Percentiles rank a stretch among this genome's conserved stretches.
phyloP scores from a whole-genome alignment of 2,113 vertebrate genomes.

The Brachyistius frenatus region DNA sequence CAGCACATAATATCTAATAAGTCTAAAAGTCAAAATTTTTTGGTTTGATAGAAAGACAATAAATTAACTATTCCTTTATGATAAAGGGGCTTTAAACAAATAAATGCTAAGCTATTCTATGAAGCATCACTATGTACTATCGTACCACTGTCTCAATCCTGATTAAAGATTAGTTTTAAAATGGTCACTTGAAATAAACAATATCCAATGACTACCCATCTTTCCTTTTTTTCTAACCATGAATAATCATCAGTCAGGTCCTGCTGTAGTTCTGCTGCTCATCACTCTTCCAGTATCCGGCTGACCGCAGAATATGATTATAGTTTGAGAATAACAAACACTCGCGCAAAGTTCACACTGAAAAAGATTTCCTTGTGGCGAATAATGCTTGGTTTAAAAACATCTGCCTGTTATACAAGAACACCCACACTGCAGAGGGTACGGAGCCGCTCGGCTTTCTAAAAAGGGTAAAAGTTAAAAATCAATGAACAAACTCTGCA shows the following conservation, averaged over 20 bases:
- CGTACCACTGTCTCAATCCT: neutral
- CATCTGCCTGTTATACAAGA: conserved; percentile 71
- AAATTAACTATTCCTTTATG: too few species aligned
- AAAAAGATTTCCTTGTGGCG: conserved; percentile 38
- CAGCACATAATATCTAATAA: too few species aligned
- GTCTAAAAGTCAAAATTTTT: too few species aligned
- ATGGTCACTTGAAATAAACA: neutral
- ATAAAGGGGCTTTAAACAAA: neutral
- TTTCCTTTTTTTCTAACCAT: neutral
- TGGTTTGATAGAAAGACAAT: too few species aligned
- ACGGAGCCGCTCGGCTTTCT: conserved; percentile 46
- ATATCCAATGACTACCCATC: neutral
- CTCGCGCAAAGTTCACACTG: conserved; percentile 12
- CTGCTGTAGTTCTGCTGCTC: conserved; percentile 2
- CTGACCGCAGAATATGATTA: conserved; percentile 13
- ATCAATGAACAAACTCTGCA: conserved; percentile 30
- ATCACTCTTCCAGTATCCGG: conserved; percentile 7
- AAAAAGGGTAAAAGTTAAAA: conserved; percentile 62
- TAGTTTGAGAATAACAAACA: conserved; percentile 37
- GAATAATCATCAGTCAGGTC: conserved; percentile 14
- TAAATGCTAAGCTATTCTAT: neutral
- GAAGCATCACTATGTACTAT: neutral
- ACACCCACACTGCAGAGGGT: conserved; percentile 67
- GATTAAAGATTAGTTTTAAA: neutral
- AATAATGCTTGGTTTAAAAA: conserved; percentile 59